phyloP scores from a whole-genome alignment of 2,797 vertebrate genomes.

The Catamblyrhynchus diadema region DNA sequence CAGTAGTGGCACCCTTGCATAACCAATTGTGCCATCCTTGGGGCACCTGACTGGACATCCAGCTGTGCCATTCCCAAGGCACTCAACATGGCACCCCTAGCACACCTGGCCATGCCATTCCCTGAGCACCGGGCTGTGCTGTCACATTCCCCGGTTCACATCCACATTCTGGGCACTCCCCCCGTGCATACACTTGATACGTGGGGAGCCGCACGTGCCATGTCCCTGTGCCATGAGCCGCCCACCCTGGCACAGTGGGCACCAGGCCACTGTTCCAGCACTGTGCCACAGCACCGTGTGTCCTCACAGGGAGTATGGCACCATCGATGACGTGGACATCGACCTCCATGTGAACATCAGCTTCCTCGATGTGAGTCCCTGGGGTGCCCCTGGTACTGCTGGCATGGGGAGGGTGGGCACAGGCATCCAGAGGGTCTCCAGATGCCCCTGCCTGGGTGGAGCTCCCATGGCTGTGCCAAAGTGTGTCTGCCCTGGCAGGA shows the following conservation, averaged over 20 bases:
- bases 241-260: accelerated
- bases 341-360: slow-evolving; percentile 97
- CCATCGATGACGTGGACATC: slow-evolving; percentile 96
- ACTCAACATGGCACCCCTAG: accelerated
- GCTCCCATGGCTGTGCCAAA: accelerated
- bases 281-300: accelerated
- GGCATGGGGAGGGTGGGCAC: accelerated
- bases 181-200: accelerated
- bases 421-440: accelerated
- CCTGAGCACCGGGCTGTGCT: neutral
- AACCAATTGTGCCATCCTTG: accelerated
- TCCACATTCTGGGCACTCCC: accelerated
- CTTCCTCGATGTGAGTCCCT: slow-evolving; percentile 92
- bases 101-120: neutral
- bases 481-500: slow-evolving; percentile 75
- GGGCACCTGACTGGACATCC: neutral
- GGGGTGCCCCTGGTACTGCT: accelerated
- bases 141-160: neutral
- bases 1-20: neutral
- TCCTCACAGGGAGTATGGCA: slow-evolving; percentile 90
- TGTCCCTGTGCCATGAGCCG: accelerated
- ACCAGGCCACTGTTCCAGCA: accelerated
- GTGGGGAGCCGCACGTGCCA: accelerated
- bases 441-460: accelerated
- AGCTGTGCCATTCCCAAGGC: neutral